A percentile compares a stretch with the other conserved stretches of the same genome.
Evolutionary conservation across 2,797 vertebrate species (phyloP).

Genomic region (Diceros bicornis): DNA sequence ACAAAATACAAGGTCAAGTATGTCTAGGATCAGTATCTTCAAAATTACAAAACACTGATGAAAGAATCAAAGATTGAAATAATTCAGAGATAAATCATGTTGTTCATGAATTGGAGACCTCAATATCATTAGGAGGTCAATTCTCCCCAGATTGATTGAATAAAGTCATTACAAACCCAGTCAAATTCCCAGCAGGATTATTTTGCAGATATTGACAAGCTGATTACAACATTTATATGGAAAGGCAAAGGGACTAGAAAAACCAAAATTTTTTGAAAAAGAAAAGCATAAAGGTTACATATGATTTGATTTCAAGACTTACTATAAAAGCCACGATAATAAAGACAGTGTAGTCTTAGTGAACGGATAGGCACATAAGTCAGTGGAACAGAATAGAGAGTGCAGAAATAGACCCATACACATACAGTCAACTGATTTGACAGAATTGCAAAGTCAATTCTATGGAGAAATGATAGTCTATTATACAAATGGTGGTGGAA

Average conservation of each 20-base stretch:
- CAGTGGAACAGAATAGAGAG: neutral
- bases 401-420: neutral
- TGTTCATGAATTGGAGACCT: neutral
- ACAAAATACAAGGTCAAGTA: neutral
- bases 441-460: neutral
- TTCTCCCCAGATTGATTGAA: neutral
- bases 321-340: neutral
- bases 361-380: neutral
- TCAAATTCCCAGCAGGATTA: conserved; percentile 29
- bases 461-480: neutral
- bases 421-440: neutral
- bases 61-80: neutral
- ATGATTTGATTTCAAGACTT: neutral
- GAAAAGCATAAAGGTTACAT: neutral
- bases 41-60: neutral
- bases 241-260: neutral
- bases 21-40: neutral
- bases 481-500: neutral
- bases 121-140: neutral
- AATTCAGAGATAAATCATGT: neutral
- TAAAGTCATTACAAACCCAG: neutral
- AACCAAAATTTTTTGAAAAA: neutral
- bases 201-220: neutral
- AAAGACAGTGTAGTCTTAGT: neutral
- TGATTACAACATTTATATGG: neutral